Evolutionary conservation across 1,140 invertebrate genomes (phyloP).

Genomic region (Whitmania pigra): DNA sequence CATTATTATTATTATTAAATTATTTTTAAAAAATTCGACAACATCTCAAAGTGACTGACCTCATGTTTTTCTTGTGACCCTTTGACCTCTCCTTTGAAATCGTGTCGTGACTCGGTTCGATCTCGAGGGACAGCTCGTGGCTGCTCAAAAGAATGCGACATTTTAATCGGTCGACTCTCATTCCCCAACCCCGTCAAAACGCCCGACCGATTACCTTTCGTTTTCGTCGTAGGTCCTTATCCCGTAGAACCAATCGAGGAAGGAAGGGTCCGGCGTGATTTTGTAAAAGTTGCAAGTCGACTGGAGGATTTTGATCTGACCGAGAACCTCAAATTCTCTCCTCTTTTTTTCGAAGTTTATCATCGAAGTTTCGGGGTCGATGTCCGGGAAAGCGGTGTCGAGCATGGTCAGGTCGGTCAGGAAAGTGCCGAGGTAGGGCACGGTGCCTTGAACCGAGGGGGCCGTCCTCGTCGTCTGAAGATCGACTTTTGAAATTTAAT

Average conservation of each 20-base stretch:
- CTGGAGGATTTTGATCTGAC: constrained; percentile 13
- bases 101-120: constrained; percentile 53
- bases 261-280: constrained; percentile 54
- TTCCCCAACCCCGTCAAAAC: neutral
- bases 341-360: constrained; percentile 97
- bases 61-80: constrained; percentile 25
- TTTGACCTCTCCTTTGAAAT: constrained; percentile 34
- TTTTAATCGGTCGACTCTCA: neutral
- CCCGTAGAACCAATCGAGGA: constrained; percentile 84
- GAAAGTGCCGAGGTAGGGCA: constrained; percentile 95
- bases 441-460: constrained; percentile 62
- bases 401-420: constrained; percentile 97
- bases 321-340: constrained; percentile 38
- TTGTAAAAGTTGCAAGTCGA: constrained; percentile 2
- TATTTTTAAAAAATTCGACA: too few relatives aligned
- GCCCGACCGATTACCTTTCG: constrained; percentile 55
- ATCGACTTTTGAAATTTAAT: too few relatives aligned
- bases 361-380: constrained; percentile 49
- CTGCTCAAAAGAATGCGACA: constrained; percentile 30
- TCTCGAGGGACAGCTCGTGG: constrained; percentile 69
- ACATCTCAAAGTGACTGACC: neutral
- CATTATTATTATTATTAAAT: neutral
- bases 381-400: constrained; percentile 84
- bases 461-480: neutral
- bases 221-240: constrained; percentile 74